These are phyloP conservation scores for Anthoscopus minutus DNA, from an alignment of 2,113 vertebrate genomes.

Conservation along the genomic window DNA sequence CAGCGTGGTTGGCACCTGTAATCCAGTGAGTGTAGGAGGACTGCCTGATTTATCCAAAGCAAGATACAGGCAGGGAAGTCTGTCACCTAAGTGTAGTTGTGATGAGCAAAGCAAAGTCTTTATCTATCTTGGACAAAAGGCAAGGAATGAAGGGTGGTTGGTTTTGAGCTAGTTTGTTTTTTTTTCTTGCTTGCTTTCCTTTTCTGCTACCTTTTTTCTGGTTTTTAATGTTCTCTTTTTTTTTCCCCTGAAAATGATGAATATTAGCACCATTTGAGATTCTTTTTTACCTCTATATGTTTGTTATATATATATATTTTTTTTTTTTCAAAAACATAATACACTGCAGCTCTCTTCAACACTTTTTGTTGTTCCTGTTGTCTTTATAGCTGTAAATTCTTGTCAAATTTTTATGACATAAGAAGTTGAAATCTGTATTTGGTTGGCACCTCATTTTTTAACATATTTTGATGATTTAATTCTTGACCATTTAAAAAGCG, in stretches of 20 bases:
- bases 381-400: not conserved
- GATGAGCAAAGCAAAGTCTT: not conserved
- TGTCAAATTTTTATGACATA: not conserved
- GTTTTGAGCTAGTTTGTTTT: fast-evolving
- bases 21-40: not conserved
- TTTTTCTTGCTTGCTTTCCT: not conserved
- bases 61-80: not conserved
- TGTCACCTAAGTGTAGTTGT: not conserved
- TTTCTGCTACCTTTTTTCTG: not conserved
- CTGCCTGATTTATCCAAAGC: not conserved
- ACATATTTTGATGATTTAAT: not conserved
- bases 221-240: not conserved
- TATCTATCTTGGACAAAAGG: not conserved
- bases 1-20: not conserved
- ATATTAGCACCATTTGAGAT: not conserved
- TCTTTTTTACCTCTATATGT: not conserved
- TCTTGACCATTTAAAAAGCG: not conserved
- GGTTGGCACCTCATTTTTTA: not conserved
- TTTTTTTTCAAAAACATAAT: not conserved
- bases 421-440: not conserved
- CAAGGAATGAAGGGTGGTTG: not conserved
- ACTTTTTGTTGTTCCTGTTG: not conserved
- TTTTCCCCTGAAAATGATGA: not conserved
- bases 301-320: not conserved
- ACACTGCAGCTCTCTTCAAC: not conserved